Conservation (phyloP, 2,888 invertebrate genomes). For the Diadegma fenestrale region DNA sequence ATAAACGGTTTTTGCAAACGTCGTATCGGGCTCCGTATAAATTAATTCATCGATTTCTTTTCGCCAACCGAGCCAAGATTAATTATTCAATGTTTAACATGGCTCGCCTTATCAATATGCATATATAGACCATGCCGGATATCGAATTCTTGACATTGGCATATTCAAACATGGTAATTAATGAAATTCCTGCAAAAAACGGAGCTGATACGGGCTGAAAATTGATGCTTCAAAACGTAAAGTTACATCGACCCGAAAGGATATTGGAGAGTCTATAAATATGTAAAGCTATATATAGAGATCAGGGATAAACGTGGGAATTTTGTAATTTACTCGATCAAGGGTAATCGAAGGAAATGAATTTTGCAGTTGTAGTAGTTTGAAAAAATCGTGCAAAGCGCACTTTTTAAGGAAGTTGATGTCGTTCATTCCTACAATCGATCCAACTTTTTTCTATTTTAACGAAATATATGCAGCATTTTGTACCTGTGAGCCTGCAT, state of each 20-base stretch:
- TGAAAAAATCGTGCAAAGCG: constrained; percentile 30
- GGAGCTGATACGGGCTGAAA: constrained; percentile 6
- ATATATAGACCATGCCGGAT: constrained; percentile 1
- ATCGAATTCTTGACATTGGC: constrained; percentile 26
- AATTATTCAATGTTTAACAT: constrained; percentile 31
- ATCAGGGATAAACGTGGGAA: neutral
- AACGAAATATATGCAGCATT: neutral
- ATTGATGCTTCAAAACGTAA: constrained; percentile 15
- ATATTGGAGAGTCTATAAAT: neutral
- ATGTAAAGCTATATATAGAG: neutral
- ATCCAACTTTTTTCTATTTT: constrained; percentile 36
- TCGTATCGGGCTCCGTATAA: constrained; percentile 2
- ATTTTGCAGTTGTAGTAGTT: constrained; percentile 18
- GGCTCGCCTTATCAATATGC: neutral
- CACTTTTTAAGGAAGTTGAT: constrained; percentile 13
- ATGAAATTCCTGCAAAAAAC: constrained; percentile 12
- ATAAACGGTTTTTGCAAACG: neutral
- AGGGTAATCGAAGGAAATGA: neutral
- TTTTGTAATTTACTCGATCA: neutral
- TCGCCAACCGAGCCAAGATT: constrained; percentile 1
- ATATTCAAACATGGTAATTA: constrained; percentile 40
- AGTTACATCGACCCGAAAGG: neutral
- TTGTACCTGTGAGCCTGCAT: constrained; percentile 1
- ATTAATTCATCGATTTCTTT: constrained; percentile 16
- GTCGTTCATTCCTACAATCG: constrained; percentile 4